Conservation (phyloP, 2,888 invertebrate genomes). For the Cabera pusaria region DNA sequence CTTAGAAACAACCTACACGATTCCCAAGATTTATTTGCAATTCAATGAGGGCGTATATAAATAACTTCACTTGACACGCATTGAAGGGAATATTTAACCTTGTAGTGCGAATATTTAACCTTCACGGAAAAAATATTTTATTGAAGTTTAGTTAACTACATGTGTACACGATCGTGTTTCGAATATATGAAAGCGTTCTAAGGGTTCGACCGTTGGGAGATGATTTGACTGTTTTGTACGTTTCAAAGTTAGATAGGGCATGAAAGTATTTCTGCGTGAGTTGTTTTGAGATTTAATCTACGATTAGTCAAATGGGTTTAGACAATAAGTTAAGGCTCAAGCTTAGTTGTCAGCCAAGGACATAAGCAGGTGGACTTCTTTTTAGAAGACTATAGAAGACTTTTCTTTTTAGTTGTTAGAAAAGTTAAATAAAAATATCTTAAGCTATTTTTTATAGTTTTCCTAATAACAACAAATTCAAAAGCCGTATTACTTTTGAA, state of each 20-base stretch:
- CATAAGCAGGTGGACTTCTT: too few relatives aligned
- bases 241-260: neutral
- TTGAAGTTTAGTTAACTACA: constrained; percentile 42
- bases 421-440: too few relatives aligned
- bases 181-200: constrained; percentile 4
- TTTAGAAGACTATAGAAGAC: too few relatives aligned
- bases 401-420: too few relatives aligned
- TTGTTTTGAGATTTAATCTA: neutral
- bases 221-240: neutral
- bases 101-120: constrained; percentile 38
- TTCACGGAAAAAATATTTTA: constrained; percentile 37
- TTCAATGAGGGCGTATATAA: constrained; percentile 28
- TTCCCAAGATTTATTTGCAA: constrained; percentile 18
- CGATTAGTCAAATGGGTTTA: too few relatives aligned
- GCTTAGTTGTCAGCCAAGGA: too few relatives aligned
- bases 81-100: too few relatives aligned
- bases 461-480: too few relatives aligned
- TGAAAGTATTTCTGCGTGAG: neutral
- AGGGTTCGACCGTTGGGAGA: constrained; percentile 4
- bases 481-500: too few relatives aligned
- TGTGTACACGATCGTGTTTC: constrained; percentile 42
- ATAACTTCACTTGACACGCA: constrained; percentile 32
- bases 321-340: too few relatives aligned
- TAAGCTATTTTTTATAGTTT: too few relatives aligned
- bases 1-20: neutral